Evolutionary conservation across 2,113 vertebrate species (phyloP).

Genomic region (Clarias macrocephalus): DNA sequence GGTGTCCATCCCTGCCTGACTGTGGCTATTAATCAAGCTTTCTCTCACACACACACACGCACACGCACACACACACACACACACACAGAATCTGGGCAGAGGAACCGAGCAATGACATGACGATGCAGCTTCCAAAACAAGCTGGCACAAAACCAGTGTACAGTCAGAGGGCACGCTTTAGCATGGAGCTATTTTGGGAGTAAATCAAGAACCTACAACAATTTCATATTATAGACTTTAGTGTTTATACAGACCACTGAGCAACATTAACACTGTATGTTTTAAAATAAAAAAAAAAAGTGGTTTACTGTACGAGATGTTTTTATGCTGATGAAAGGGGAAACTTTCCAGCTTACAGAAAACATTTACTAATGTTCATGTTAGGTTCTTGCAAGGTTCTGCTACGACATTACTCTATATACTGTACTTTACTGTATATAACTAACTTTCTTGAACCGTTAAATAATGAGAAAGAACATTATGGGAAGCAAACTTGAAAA

Average conservation of each 20-base stretch:
- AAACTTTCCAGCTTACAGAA: background rate
- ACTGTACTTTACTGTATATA: too few relatives aligned
- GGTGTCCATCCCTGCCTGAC: constrained; percentile 48
- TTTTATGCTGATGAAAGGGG: background rate
- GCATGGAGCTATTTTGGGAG: background rate
- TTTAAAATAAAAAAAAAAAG: background rate
- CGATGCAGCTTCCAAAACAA: constrained; percentile 3
- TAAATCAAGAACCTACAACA: background rate
- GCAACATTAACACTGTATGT: background rate
- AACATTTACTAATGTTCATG: too few relatives aligned
- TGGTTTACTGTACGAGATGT: background rate
- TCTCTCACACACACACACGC: constrained; percentile 25
- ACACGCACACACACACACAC: constrained; percentile 31
- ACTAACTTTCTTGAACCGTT: too few relatives aligned
- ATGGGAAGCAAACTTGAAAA: too few relatives aligned
- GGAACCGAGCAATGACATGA: constrained; percentile 6
- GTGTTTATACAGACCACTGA: background rate
- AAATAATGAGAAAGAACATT: too few relatives aligned
- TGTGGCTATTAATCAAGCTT: constrained; percentile 56
- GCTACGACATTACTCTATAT: too few relatives aligned
- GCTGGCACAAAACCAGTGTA: constrained; percentile 4
- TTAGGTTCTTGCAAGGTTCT: too few relatives aligned
- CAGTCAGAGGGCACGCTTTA: background rate
- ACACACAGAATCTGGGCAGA: background rate
- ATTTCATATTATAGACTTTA: background rate